phyloP scores from a whole-genome alignment of 2,888 invertebrate genomes.

The Lissonota sp. region DNA sequence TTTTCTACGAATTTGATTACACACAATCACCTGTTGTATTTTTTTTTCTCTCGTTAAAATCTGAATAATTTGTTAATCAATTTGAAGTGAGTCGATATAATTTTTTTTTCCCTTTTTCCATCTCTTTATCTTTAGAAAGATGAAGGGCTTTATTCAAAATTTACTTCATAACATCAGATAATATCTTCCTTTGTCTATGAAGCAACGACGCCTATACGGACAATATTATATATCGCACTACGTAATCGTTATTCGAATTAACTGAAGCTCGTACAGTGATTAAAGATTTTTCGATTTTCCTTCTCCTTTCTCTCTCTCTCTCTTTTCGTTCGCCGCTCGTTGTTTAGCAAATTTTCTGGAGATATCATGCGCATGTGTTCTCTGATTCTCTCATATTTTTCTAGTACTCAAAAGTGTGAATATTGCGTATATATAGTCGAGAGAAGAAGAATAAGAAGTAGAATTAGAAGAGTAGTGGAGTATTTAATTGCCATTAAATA shows the following conservation, averaged over 20 bases:
- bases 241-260: conserved; percentile 40
- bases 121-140: conserved; percentile 5
- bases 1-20: conserved; percentile 57
- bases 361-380: conserved; percentile 1
- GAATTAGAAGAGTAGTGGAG: conserved; percentile 21
- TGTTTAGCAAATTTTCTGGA: conserved; percentile 21
- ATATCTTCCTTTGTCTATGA: conserved; percentile 45
- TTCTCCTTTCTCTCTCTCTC: background rate
- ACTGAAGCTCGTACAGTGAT: conserved; percentile 27
- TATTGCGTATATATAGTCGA: conserved; percentile 21
- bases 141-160: conserved; percentile 1
- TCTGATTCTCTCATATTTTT: conserved; percentile 21
- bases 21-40: conserved; percentile 18
- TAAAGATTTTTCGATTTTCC: conserved; percentile 3
- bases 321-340: background rate
- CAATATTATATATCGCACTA: conserved; percentile 12
- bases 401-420: conserved; percentile 47
- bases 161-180: conserved; percentile 1
- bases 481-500: conserved; percentile 33
- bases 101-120: background rate
- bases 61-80: conserved; percentile 48
- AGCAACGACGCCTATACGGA: conserved; percentile 47
- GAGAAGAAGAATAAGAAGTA: conserved; percentile 17
- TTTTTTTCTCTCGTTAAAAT: conserved; percentile 17
- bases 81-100: conserved; percentile 29